These are phyloP conservation scores for Zaprionus nigranus DNA, from an alignment of 1,140 invertebrate genomes.

Conservation along the genomic window DNA sequence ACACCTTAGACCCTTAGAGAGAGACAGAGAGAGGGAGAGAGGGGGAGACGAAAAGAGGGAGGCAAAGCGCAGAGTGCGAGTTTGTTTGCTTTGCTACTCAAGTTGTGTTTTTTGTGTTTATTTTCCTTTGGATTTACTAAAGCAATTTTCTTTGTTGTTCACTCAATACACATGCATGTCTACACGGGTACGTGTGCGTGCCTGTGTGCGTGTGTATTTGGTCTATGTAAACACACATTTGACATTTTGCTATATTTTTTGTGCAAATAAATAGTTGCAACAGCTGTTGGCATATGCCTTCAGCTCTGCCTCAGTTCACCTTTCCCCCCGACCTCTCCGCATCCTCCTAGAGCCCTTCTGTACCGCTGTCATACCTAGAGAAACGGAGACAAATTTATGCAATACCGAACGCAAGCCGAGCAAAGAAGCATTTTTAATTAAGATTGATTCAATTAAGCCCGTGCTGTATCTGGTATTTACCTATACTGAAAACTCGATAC, in stretches of 20 bases:
- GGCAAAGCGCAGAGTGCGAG: constrained; percentile 9
- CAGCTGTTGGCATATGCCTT: constrained; percentile 73
- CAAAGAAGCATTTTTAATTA: constrained; percentile 65
- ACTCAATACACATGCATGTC: constrained; percentile 9
- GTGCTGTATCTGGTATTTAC: constrained; percentile 14
- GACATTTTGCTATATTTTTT: constrained; percentile 82
- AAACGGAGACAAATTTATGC: constrained; percentile 48
- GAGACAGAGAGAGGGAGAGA: background rate
- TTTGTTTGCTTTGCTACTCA: constrained; percentile 78
- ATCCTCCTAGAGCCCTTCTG: background rate
- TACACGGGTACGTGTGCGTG: constrained; percentile 5
- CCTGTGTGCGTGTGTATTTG: constrained; percentile 34
- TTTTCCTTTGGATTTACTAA: constrained; percentile 81
- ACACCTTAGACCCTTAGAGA: constrained; percentile 34
- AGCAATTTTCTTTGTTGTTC: constrained; percentile 80
- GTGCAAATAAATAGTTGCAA: constrained; percentile 80
- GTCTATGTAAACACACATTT: constrained; percentile 76
- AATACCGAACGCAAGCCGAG: constrained; percentile 16
- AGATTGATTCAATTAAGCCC: constrained; percentile 72
- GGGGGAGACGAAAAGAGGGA: background rate
- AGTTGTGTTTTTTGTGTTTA: constrained; percentile 79
- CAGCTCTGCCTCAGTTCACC: constrained; percentile 15
- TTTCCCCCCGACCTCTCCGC: background rate
- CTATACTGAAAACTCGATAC: constrained; percentile 7
- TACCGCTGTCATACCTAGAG: background rate